These are phyloP conservation scores for Botia almorhae DNA, from an alignment of 2,797 vertebrate genomes.

Conservation along the genomic window DNA sequence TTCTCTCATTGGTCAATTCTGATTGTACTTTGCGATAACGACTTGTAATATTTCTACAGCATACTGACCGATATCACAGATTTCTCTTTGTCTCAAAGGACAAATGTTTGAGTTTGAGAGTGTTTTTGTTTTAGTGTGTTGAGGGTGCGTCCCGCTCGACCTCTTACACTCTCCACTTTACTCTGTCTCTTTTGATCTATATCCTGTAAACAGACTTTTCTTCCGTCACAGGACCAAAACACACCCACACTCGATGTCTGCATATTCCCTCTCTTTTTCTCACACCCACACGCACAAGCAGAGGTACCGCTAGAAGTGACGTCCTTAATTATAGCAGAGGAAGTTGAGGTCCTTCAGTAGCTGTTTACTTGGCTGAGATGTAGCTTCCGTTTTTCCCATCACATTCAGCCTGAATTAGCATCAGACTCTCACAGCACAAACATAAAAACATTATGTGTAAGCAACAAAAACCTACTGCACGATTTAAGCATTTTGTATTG, in stretches of 20 bases:
- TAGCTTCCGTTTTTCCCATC: constrained; percentile 71
- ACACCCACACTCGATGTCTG: constrained; percentile 47
- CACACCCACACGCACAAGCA: constrained; percentile 44
- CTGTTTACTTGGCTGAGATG: constrained; percentile 69
- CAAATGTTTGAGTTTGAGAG: not conserved
- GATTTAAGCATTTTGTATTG: not conserved
- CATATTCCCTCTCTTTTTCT: constrained; percentile 16
- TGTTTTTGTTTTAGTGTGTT: constrained; percentile 53
- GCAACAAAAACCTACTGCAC: not conserved
- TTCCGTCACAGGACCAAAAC: constrained; percentile 35
- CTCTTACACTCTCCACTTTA: constrained; percentile 52
- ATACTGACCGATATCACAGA: not conserved
- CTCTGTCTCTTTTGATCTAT: constrained; percentile 58
- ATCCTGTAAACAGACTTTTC: constrained; percentile 71
- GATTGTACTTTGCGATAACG: not conserved
- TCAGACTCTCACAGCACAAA: constrained; percentile 23
- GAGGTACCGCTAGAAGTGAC: constrained; percentile 62
- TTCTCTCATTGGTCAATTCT: not conserved
- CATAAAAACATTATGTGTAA: not conserved
- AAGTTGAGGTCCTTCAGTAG: constrained; percentile 59
- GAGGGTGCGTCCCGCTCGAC: constrained; percentile 57
- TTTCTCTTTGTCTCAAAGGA: not conserved
- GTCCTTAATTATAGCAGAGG: constrained; percentile 63
- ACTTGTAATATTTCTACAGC: not conserved
- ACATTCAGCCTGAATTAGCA: constrained; percentile 63